A percentile compares a stretch with the other conserved stretches of the same genome.
phyloP scores from a whole-genome alignment of 2,888 invertebrate species.

The Ophion ventricosus region DNA sequence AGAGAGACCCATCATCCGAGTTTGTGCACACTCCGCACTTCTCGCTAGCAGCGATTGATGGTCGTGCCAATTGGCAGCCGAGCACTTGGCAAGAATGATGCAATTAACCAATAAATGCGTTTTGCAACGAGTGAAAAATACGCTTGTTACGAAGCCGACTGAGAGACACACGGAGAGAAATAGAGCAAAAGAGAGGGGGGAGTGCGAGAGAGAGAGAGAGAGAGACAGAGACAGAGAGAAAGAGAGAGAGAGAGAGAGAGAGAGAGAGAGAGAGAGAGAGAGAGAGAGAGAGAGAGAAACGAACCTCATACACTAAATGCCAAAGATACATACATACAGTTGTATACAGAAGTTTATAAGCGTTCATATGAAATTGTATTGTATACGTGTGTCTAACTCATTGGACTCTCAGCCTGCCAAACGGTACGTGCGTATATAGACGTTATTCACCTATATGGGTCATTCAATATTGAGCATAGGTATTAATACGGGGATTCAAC shows the following conservation, averaged over 20 bases:
- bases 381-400: conserved; percentile 1
- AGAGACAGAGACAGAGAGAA: no score
- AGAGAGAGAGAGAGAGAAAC: neutral
- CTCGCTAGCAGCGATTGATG: conserved; percentile 77
- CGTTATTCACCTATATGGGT: neutral
- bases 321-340: conserved; percentile 2
- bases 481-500: neutral
- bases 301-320: conserved; percentile 21
- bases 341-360: conserved; percentile 4
- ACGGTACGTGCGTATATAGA: conserved; percentile 1
- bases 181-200: conserved; percentile 14
- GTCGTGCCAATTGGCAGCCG: conserved; percentile 74
- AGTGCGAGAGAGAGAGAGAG: no score
- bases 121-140: conserved; percentile 70
- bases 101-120: conserved; percentile 81
- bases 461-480: neutral
- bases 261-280: conserved; percentile 1
- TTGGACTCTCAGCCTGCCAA: neutral
- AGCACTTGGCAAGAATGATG: conserved; percentile 80
- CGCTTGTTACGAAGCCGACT: conserved; percentile 58
- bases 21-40: conserved; percentile 70
- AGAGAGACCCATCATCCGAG: conserved; percentile 50
- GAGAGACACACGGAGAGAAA: conserved; percentile 23
- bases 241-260: conserved; percentile 8
- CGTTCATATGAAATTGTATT: neutral